Evolutionary conservation across 2,888 invertebrate genomes (phyloP).

Genomic region (Epinotia nisella): DNA sequence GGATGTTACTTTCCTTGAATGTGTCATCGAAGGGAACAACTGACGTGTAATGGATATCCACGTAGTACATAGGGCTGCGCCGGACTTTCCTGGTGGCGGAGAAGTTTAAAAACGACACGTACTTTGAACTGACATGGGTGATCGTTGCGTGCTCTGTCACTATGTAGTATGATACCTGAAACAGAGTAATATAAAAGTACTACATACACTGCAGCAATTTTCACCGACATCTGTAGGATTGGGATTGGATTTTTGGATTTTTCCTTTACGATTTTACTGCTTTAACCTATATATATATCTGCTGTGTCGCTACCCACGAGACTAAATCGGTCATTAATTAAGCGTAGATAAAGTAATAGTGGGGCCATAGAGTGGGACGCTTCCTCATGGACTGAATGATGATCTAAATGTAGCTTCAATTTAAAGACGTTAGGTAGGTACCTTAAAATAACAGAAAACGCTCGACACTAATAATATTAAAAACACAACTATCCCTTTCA

Average conservation of each 20-base stretch:
- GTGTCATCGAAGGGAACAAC: slow-evolving; percentile 18
- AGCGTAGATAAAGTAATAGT: no score
- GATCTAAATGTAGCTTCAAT: background rate
- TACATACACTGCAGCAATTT: no score
- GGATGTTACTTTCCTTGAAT: slow-evolving; percentile 18
- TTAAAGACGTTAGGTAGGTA: background rate
- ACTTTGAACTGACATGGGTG: slow-evolving; percentile 8
- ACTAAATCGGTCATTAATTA: no score
- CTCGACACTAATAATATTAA: background rate
- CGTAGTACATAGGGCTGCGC: slow-evolving; percentile 23
- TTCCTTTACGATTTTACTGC: no score
- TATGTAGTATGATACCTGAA: slow-evolving; percentile 17
- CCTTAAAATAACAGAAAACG: background rate
- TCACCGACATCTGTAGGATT: no score
- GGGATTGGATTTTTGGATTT: no score
- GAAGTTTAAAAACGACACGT: slow-evolving; percentile 1
- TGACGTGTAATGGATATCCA: slow-evolving; percentile 15
- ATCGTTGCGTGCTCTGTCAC: slow-evolving; percentile 22
- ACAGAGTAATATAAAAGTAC: background rate
- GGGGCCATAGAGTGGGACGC: no score
- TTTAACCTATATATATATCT: no score
- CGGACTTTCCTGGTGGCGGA: slow-evolving; percentile 5
- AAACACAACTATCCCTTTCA: background rate
- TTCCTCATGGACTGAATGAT: no score
- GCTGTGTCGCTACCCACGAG: no score